Evolutionary conservation across 2,797 vertebrate genomes (phyloP).

Genomic region (Mycteria americana): DNA sequence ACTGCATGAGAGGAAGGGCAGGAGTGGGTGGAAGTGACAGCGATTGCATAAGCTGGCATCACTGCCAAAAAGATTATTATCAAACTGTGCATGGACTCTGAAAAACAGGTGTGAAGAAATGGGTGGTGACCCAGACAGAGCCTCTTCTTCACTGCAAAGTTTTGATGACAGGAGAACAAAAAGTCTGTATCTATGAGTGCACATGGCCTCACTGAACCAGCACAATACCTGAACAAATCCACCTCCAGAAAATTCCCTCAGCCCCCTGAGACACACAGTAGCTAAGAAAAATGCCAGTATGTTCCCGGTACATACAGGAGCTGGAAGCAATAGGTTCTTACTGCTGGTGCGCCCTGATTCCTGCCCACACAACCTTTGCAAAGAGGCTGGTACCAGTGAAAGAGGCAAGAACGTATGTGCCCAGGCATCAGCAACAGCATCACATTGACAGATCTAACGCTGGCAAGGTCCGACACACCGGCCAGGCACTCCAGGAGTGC

Average conservation of each 20-base stretch:
- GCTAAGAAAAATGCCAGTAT: not conserved
- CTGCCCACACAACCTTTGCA: not conserved
- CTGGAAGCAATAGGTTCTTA: not conserved
- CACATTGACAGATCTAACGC: not conserved
- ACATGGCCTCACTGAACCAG: not conserved
- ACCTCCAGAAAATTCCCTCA: not conserved
- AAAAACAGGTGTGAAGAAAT: slow-evolving; percentile 24
- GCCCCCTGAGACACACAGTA: not conserved
- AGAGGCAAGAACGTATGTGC: not conserved
- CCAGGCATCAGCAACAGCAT: not conserved
- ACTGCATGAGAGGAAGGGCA: not conserved
- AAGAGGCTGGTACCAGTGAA: not conserved
- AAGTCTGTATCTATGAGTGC: not conserved
- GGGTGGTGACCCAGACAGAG: slow-evolving; percentile 10
- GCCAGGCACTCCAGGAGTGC: not conserved
- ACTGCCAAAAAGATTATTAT: slow-evolving; percentile 31
- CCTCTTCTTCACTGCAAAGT: not conserved
- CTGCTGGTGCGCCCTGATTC: not conserved
- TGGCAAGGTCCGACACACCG: not conserved
- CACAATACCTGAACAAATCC: not conserved
- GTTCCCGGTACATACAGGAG: not conserved
- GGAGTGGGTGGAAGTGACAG: slow-evolving; percentile 9
- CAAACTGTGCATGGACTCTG: not conserved
- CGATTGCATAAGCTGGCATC: not conserved
- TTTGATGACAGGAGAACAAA: not conserved